Evolutionary conservation across 2,888 invertebrate species (phyloP).

Genomic region (Lasioglossum marginatum): DNA sequence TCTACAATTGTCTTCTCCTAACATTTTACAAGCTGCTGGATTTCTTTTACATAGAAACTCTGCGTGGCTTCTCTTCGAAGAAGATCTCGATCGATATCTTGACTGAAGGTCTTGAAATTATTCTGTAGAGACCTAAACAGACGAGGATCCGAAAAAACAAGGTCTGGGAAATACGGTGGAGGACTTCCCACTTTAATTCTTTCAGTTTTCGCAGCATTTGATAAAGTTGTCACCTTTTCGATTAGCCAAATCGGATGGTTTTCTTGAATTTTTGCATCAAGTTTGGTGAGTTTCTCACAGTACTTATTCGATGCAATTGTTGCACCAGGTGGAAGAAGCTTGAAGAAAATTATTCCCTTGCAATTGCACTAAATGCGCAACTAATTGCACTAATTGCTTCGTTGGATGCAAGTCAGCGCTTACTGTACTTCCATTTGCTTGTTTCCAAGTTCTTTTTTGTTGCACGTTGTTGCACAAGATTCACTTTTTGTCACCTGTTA

Average conservation of each 20-base stretch:
- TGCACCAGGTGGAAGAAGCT: background rate
- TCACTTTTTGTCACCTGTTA: no score
- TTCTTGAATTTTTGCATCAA: background rate
- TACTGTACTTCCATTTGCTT: background rate
- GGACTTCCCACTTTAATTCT: background rate
- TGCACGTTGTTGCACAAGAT: background rate
- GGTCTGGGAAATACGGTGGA: background rate
- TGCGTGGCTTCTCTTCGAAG: background rate
- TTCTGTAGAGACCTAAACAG: background rate
- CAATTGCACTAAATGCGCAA: background rate
- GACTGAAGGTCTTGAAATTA: background rate
- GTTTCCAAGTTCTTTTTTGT: background rate
- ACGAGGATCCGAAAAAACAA: background rate
- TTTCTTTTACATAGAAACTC: background rate
- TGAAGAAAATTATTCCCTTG: background rate
- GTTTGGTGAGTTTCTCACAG: background rate
- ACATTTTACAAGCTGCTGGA: background rate
- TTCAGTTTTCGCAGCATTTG: background rate
- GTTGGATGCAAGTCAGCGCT: background rate
- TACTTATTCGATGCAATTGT: background rate
- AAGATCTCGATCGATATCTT: background rate
- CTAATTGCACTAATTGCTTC: background rate
- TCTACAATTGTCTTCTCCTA: background rate
- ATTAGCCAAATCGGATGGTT: background rate
- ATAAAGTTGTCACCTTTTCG: background rate